Evolutionary conservation across 2,888 invertebrate species (phyloP), one percentile per base, ranked within the genome.

Genomic region (Lampropteryx suffumata): DNA sequence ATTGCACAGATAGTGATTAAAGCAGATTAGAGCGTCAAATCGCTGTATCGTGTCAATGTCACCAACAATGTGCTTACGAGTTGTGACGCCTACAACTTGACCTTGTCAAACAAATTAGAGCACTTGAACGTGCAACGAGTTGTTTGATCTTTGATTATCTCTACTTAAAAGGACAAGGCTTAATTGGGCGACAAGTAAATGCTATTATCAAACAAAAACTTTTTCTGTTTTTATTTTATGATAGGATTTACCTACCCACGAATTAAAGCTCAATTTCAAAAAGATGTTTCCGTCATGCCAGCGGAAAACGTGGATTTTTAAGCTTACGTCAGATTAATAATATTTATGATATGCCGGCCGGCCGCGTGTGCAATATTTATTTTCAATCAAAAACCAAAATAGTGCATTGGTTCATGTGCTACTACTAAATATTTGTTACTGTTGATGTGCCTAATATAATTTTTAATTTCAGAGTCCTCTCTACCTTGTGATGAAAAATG

Each of bases 401-500:
- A n/a, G n/a, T n/a, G n/a, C n/a, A n/a, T n/a, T n/a, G n/a, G n/a
- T n/a, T n/a, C n/a, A n/a, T n/a, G n/a, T n/a, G n/a, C n/a, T n/a
- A n/a, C n/a, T n/a, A n/a, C n/a, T n/a, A n/a, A n/a, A n/a, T n/a
- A n/a, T n/a, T n/a, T n/a, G n/a, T n/a, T n/a, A n/a, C n/a, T n/a
- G n/a, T 21, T 21, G 7, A 4, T 37, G 5, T 28, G 28, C 1
- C 13, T 17, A 29, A 39, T 10, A 0, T 12, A 12, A 21, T 29
- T 36, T 32, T 44, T 47, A 52, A 55, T 77, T 82, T 47, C 76
- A 82, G 76, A 63, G 52, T 60, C 54, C 55, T 59, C 48, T 45
- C 51, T 55, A 61, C 52, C 55, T 60, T 81, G 84, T 78, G 71
- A 87, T 85, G 86, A 81, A 88, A 84, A 76, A 89, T 89, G 89